Base-by-base conservation (phyloP, 2,113 vertebrate species). In the Sinocyclocheilus maitianheensis region DNA sequence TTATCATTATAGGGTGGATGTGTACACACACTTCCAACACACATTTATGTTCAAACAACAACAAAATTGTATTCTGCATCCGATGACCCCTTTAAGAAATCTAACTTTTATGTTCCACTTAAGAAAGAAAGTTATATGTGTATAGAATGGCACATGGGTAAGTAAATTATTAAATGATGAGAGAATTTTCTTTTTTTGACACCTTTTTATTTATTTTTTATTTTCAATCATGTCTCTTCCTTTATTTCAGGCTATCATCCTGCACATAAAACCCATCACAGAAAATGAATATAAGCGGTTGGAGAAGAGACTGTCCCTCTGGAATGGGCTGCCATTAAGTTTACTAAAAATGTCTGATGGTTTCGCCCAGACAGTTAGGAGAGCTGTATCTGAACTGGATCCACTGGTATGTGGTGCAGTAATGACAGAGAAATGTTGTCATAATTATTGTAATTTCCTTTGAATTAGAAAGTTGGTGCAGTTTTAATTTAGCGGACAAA, bases 401-500 rank as follows among this genome's bases (percentile, higher is more conserved):
- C 79, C 80, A 82, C 76, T 85, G 76, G 40, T 90, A 83, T 88
- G 83, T 84, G 26, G 77, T 84, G 81, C 81, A 48, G 81, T 86
- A 91, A 89, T 87, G 83, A 90, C 88, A 90, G 85, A 88, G 83
- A 87, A 74, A 90, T 89, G 77, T 81, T 86, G 76, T 81, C 78
- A 84, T 89, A 87, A 91, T 91, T 86, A 90, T 82, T 90, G 82
- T 90, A 84, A 87, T 89, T 89, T 84, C 74, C 81, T 86, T 89
- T 87, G 79, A 90, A 87, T 90, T 88, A 88, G 83, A 87, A 85
- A 81, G 88, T 80, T 86, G 82, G 85, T 78, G 67, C 83, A 71
- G 78, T 87, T 89, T 88, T 90, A 90, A 90, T 89, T 88, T 83
- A 86, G 85, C 43, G 2, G 75, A 88, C 83, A 81, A 83, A 89